A percentile compares a stretch with the other conserved stretches of the same genome.
These are phyloP conservation scores for Acanthurus lineatus DNA, from an alignment of 2,797 vertebrate species.

Conservation along the genomic window DNA sequence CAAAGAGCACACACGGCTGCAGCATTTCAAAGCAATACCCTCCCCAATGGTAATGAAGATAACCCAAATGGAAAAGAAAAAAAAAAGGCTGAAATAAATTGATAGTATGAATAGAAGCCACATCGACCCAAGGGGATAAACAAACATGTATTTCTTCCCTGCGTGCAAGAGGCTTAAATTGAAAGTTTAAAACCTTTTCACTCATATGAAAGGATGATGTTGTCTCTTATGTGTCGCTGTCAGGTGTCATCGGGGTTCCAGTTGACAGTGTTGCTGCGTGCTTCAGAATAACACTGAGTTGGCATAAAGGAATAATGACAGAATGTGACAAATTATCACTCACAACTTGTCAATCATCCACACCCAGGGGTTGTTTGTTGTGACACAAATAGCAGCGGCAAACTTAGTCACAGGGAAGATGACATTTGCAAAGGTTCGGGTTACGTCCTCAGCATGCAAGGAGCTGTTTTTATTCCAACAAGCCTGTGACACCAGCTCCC, in stretches of 20 bases:
- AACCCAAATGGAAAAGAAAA: slow-evolving; percentile 18
- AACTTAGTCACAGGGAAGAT: slow-evolving; percentile 65
- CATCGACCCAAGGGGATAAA: slow-evolving; percentile 27
- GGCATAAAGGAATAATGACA: slow-evolving; percentile 72
- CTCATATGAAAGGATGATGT: slow-evolving; percentile 31
- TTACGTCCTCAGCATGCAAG: slow-evolving; percentile 43
- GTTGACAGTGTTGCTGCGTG: slow-evolving; percentile 47
- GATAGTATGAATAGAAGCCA: slow-evolving; percentile 2
- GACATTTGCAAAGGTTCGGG: slow-evolving; percentile 74
- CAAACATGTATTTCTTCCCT: slow-evolving; percentile 10
- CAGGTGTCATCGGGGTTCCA: slow-evolving; percentile 59
- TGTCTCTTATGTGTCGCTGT: slow-evolving; percentile 60
- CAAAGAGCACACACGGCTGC: not conserved
- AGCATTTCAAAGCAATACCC: slow-evolving; percentile 16
- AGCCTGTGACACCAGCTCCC: slow-evolving; percentile 26
- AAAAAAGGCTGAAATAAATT: slow-evolving; percentile 19
- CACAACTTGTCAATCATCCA: slow-evolving; percentile 75
- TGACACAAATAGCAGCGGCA: slow-evolving; percentile 75
- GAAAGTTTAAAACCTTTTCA: slow-evolving; percentile 61
- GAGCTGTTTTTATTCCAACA: slow-evolving; percentile 50
- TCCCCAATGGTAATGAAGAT: slow-evolving; percentile 13
- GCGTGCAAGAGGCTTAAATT: slow-evolving; percentile 34
- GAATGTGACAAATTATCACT: slow-evolving; percentile 76
- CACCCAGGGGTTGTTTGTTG: slow-evolving; percentile 75
- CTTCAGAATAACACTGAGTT: slow-evolving; percentile 59